phyloP scores from a whole-genome alignment of 2,113 vertebrate species.

The Hipposideros armiger region DNA sequence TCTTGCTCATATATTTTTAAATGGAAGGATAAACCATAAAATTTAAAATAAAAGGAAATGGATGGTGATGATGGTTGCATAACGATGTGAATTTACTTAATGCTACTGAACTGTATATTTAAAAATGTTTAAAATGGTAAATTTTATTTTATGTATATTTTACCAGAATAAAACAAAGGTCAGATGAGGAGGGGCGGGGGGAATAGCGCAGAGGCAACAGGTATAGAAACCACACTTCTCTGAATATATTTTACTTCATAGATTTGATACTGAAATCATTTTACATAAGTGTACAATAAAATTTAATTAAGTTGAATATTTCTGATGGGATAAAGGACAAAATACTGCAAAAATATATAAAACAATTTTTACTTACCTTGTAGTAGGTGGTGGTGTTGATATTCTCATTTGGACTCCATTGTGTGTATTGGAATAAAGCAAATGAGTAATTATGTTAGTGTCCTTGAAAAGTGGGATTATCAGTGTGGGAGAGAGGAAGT shows the following conservation, averaged over 20 bases:
- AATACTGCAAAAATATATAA: background rate
- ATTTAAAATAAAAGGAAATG: background rate
- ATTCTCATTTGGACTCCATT: constrained; percentile 36
- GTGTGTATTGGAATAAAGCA: background rate
- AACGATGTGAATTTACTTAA: background rate
- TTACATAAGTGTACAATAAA: background rate
- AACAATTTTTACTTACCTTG: background rate
- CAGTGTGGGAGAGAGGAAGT: background rate
- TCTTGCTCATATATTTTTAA: constrained; percentile 30
- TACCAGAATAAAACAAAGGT: background rate
- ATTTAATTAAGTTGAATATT: background rate
- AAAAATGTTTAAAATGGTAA: background rate
- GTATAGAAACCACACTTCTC: background rate
- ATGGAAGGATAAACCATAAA: background rate
- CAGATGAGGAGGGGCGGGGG: background rate
- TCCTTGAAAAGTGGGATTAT: background rate
- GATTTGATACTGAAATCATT: background rate
- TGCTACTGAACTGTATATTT: background rate
- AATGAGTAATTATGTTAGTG: constrained; percentile 15
- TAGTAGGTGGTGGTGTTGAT: background rate
- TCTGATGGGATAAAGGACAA: background rate
- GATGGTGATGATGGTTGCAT: background rate
- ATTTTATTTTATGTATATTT: background rate
- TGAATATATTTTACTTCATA: background rate
- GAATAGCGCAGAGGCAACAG: background rate